Evolutionary conservation across 2,113 vertebrate genomes (phyloP), one percentile per base, ranked within the genome.

Genomic region (Dipodomys stephensi): DNA sequence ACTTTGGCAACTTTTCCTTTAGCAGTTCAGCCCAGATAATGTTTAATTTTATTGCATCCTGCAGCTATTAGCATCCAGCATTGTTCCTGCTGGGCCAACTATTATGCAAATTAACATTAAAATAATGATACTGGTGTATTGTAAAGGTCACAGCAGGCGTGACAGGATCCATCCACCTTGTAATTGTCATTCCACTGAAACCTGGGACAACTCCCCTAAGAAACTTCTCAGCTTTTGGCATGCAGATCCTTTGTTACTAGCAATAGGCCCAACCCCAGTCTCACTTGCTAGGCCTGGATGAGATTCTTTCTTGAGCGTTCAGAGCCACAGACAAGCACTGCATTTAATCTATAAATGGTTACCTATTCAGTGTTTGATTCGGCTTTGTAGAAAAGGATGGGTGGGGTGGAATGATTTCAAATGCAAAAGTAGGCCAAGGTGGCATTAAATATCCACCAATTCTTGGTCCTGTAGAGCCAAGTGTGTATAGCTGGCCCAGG

Each of bases 41-140:
- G 95, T 95, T 97, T 97, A 90, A 97, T 97, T 98, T 98, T 97
- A 97, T 95, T 95, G 97, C 97, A 97, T 97, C 97, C 98, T 98
- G 95, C 91, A 97, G 97, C 96, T 97, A 97, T 97, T 96, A 96
- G 92, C 94, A 96, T 96, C 94, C 65, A 57, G 90, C 77, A 88
- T 92, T 97, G 96, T 98, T 97, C 97, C 96, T 97, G 81, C 94
- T 96, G 97, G 97, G 96, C 97, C 96, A 94, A 96, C 94, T 94
- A 97, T 98, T 97, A 98, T 98, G 97, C 97, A 98, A 98, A 98
- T 98, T 91, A 92, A 95, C 96, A 97, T 97, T 97, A 98, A 98
- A 98, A 97, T 98, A 97, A 98, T 97, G 98, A 98, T 96, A 96
- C 94, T 92, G 91, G 90, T 28, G 23, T 97, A 97, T 97, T 98